These are phyloP conservation scores for Neopipo cinnamomea DNA, from an alignment of 2,113 vertebrate species.

Conservation along the genomic window DNA sequence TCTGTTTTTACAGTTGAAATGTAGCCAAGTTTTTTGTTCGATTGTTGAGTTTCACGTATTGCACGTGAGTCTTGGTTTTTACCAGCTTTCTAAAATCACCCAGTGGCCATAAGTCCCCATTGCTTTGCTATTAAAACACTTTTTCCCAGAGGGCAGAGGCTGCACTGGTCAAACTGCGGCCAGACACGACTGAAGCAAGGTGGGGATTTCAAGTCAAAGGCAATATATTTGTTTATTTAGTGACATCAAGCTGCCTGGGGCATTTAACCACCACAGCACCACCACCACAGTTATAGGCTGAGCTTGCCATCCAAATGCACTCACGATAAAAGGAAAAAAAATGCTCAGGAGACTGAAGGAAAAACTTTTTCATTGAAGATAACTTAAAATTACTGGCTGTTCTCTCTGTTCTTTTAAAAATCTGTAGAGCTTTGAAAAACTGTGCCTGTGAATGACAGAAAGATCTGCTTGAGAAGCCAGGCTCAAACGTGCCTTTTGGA, in stretches of 20 bases:
- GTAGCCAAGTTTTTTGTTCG: neutral
- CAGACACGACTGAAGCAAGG: neutral
- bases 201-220: neutral
- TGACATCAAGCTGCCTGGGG: neutral
- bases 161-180: neutral
- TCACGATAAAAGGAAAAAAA: neutral
- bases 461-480: conserved; percentile 19
- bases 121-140: neutral
- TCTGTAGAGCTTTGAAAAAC: neutral
- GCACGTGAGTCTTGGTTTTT: neutral
- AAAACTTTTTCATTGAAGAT: neutral
- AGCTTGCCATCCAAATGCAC: neutral
- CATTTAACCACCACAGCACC: neutral
- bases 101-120: neutral
- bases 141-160: neutral
- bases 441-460: conserved; percentile 11
- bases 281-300: neutral
- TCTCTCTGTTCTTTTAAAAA: neutral
- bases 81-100: neutral
- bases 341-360: neutral
- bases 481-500: conserved; percentile 17
- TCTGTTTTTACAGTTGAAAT: neutral
- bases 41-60: neutral
- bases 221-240: neutral
- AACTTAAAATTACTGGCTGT: neutral